Evolutionary conservation across 2,797 vertebrate genomes (phyloP), one percentile per base, ranked within the genome.

Genomic region (Sardinella longiceps): DNA sequence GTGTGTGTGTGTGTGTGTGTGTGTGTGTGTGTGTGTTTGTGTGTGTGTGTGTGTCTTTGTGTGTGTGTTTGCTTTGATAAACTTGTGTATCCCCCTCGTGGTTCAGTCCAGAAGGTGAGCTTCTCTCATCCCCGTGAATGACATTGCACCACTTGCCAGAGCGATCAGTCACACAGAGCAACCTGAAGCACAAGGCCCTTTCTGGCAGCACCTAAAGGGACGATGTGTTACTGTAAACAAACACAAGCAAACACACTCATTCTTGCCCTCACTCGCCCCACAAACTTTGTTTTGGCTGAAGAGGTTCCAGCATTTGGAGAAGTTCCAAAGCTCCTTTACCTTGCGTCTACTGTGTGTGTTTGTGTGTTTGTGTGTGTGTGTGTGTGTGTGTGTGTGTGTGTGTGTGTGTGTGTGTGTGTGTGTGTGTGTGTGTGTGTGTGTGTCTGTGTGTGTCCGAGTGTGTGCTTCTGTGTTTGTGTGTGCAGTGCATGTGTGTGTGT

Each of bases 31-130:
- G 20, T 74, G 66, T 18, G 4, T 33, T 39, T 7, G 0, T 18
- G 3, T 74, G 7, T 3, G 66, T 33, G 15, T 14, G 12, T 74
- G 15, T 74, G 5, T 18, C 0, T n/a, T n/a, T 18, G 3, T 74
- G 14, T 14, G 66, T 33, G 33, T 14, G 12, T 74, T 18, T 74
- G 5, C 28, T 70, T 70, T 37, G 63, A 30, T 15, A 70, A 70
- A 30, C 25, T 70, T 33, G 10, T 70, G 28, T 28, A 1, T 70
- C 18, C 12, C 63, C 28, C 28, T 1, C 7, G 66, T 15, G 66
- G 33, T 74, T 15, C 66, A 74, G 66, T 33, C 66, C 66, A 74
- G 33, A 18, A 74, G 66, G 66, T 37, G 33, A 39, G 66, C 66
- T 33, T 74, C 66, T 70, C 66, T 74, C 33, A 33, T 74, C 33